phyloP scores from a whole-genome alignment of 2,888 invertebrate species.

The Portevinia maculata region DNA sequence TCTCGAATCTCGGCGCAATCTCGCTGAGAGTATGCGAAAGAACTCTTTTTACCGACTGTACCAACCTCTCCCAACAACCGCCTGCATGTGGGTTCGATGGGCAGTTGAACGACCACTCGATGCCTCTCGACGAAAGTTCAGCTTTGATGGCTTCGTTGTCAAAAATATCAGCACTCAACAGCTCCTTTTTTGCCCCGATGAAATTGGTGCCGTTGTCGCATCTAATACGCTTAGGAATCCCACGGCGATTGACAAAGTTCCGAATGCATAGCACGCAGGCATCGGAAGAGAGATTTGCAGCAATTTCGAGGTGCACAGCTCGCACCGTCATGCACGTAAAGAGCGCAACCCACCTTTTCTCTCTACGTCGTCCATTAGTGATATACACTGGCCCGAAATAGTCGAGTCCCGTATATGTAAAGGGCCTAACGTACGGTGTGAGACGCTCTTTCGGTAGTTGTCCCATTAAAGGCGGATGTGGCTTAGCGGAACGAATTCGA shows the following conservation, averaged over 20 bases:
- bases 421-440: no score
- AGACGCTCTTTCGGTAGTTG: no score
- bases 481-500: slow-evolving; percentile 55
- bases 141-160: slow-evolving; percentile 32
- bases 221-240: slow-evolving; percentile 22
- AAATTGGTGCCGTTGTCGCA: no score
- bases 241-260: slow-evolving; percentile 49
- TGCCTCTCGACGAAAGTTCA: slow-evolving; percentile 30
- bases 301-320: slow-evolving; percentile 37
- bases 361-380: slow-evolving; percentile 47
- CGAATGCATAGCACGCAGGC: slow-evolving; percentile 18
- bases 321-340: slow-evolving; percentile 54
- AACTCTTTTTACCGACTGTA: slow-evolving; percentile 17
- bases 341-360: slow-evolving; percentile 54
- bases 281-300: slow-evolving; percentile 25
- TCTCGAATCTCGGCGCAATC: slow-evolving; percentile 17
- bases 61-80: slow-evolving; percentile 55
- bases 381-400: no score
- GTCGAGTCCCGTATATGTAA: no score
- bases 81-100: slow-evolving; percentile 29
- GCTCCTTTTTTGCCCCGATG: no score
- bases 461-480: slow-evolving; percentile 51
- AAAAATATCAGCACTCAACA: slow-evolving; percentile 18
- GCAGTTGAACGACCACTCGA: slow-evolving; percentile 56
- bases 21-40: slow-evolving; percentile 21